phyloP scores from a whole-genome alignment of 2,797 vertebrate species.

The Enteromius mattozi region DNA sequence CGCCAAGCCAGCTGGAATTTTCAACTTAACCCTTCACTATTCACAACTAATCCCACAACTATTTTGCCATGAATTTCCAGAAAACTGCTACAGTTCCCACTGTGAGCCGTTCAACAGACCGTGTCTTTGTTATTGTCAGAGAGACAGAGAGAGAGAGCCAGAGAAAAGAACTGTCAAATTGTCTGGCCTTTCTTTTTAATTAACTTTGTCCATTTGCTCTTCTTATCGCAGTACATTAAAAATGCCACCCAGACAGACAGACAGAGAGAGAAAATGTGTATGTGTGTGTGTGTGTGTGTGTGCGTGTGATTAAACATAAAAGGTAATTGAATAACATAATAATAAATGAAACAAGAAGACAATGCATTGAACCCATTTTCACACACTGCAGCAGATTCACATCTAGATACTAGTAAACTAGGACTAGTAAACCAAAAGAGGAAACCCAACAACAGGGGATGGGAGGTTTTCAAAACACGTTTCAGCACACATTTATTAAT shows the following conservation, averaged over 20 bases:
- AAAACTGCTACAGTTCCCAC: conserved; percentile 26
- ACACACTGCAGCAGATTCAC: background rate
- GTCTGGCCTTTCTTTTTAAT: conserved; percentile 65
- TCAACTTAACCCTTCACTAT: background rate
- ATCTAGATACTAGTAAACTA: background rate
- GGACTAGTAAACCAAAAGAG: background rate
- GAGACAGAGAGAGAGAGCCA: conserved; percentile 17
- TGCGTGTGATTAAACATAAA: conserved; percentile 25
- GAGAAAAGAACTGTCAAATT: conserved; percentile 49
- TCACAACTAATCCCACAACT: conserved; percentile 29
- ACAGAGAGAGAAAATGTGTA: background rate
- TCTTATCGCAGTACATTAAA: conserved; percentile 62
- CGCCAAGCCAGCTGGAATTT: conserved; percentile 24
- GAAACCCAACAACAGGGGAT: background rate
- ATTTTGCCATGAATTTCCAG: conserved; percentile 18
- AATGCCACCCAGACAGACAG: conserved; percentile 50
- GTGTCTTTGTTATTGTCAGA: conserved; percentile 51
- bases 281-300: conserved; percentile 28
- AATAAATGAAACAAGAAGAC: conserved; percentile 10
- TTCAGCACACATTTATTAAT: background rate
- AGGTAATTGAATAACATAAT: conserved; percentile 26
- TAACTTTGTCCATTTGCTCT: conserved; percentile 62
- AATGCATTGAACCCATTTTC: too few relatives aligned
- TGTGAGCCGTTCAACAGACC: conserved; percentile 36
- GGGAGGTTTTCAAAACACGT: background rate